Evolutionary conservation across 2,113 vertebrate species (phyloP), one percentile per base, ranked within the genome.

Genomic region (Carettochelys insculpta): DNA sequence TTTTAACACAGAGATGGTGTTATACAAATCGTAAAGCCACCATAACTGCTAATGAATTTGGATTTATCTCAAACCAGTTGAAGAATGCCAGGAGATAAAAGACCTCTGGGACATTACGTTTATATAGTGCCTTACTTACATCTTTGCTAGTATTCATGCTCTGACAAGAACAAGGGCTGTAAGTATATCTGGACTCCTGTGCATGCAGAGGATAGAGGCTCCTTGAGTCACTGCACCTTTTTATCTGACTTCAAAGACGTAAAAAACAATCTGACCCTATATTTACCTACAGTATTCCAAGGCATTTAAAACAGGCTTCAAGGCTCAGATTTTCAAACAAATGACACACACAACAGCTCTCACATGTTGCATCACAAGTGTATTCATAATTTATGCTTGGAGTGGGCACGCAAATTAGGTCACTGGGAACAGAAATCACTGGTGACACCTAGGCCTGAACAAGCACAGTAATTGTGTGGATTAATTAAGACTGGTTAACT

Each of bases 401-500:
- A 77, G 68, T 82, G 89, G 45, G 71, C 61, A 79, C 79, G 76
- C 56, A 65, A 79, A 90, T 90, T 53, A 82, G 83, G 81, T 86
- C 82, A 56, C 73, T 82, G 41, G 65, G 78, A 90, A 82, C 77
- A 90, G 89, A 71, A 47, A 56, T 48, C 78, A 78, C 68, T 86
- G 85, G 85, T 86, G 83, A 84, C 89, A 90, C 71, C 85, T 86
- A 53, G 48, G 41, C 31, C 6, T 82, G 71, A 48, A 86, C 83
- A 86, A 86, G 82, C 83, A 76, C 51, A 71, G 38, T 14, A 94
- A 86, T 51, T 88, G 77, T 82, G 48, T 34, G 34, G 61, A 27
- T 53, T 92, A 80, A 84, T 92, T 88, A 84, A 88, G 65, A 58
- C 65, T 61, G 53, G 89, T 76, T 90, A 77, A 76, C 86, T 87